phyloP scores from a whole-genome alignment of 2,113 vertebrate genomes.

The Sylvilagus bachmani region DNA sequence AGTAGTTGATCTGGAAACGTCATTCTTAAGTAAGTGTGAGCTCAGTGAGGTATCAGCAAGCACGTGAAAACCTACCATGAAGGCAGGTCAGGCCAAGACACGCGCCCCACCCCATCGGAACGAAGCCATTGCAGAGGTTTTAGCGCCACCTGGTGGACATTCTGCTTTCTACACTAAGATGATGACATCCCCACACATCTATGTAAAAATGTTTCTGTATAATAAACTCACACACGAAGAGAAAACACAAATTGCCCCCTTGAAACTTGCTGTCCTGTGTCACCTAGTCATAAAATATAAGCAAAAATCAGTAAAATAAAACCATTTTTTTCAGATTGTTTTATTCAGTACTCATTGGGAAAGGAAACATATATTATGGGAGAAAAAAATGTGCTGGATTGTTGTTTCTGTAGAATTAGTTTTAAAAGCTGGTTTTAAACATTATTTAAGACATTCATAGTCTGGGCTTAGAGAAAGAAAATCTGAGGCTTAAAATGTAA shows the following conservation, averaged over 20 bases:
- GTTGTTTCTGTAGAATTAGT: not conserved
- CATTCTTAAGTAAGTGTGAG: not conserved
- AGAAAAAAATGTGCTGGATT: not conserved
- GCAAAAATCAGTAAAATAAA: not conserved
- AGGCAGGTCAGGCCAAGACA: not conserved
- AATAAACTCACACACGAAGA: not conserved
- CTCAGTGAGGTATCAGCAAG: not conserved
- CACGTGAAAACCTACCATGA: not conserved
- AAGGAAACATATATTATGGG: not conserved
- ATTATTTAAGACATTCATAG: not conserved
- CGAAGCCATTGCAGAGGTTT: conserved; percentile 69
- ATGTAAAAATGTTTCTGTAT: not conserved
- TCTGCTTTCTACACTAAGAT: not conserved
- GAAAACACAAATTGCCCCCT: not conserved
- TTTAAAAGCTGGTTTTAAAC: not conserved
- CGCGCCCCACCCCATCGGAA: too few species aligned
- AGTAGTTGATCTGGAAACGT: not conserved
- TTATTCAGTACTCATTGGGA: not conserved
- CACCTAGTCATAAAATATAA: not conserved
- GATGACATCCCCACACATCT: not conserved
- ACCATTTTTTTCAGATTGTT: not conserved
- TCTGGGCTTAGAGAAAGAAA: not conserved
- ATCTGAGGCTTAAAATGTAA: not conserved
- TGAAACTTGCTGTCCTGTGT: not conserved
- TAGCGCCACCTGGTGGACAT: conserved; percentile 85